Percentiles rank a stretch among this genome's conserved stretches.
Evolutionary conservation across 1,140 invertebrate species (phyloP).

Genomic region (Apis laboriosa): DNA sequence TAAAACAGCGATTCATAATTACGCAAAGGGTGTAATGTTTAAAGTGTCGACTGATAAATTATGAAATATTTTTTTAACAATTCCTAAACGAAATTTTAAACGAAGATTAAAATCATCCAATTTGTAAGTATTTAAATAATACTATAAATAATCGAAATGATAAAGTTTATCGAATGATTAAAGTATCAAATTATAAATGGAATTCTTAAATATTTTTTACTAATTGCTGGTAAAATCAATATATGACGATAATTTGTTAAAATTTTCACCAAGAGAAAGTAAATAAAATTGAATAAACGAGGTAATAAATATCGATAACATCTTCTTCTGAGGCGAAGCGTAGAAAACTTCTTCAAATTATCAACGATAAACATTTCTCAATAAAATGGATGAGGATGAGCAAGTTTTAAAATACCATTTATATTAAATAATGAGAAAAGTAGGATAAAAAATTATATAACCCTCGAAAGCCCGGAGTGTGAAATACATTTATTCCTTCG

Average conservation of each 20-base stretch:
- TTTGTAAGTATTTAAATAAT: too few species aligned
- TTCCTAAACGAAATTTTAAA: background rate
- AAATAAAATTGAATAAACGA: background rate
- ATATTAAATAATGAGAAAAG: background rate
- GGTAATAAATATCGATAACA: background rate
- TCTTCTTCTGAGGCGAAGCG: background rate
- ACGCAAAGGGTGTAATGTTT: background rate
- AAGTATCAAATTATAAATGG: too few species aligned
- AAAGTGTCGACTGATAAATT: background rate
- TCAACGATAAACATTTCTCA: background rate
- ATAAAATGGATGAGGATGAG: background rate
- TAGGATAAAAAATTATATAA: background rate
- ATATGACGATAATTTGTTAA: too few species aligned
- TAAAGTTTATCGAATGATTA: too few species aligned
- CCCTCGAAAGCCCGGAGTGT: background rate
- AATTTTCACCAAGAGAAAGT: background rate
- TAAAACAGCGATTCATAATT: conserved; percentile 1
- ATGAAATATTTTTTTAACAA: background rate
- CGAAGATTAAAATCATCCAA: background rate
- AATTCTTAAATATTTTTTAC: too few species aligned
- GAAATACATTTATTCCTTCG: background rate
- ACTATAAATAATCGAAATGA: too few species aligned
- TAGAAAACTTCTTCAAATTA: background rate
- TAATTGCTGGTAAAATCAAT: too few species aligned
- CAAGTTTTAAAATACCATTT: background rate